Evolutionary conservation across 2,113 vertebrate species (phyloP), one percentile per base, ranked within the genome.

Genomic region (Takifugu bimaculatus): DNA sequence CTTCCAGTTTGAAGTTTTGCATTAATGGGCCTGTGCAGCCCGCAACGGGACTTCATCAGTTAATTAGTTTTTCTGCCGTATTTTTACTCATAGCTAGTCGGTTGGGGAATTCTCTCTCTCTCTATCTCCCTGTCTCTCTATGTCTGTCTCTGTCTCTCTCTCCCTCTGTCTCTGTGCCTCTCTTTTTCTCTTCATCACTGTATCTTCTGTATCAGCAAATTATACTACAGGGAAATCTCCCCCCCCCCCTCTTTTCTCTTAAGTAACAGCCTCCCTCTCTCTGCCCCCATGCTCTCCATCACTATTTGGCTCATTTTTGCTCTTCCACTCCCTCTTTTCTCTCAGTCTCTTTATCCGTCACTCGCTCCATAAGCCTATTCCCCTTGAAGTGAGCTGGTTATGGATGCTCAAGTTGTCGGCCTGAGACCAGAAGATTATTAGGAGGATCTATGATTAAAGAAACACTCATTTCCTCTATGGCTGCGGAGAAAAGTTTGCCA

Each of bases 161-260:
- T 29, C 35, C 2, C 26, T 65, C 11, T 35, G 42, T 64, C 54
- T 57, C 45, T 57, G 10, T 50, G 45, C 26, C 13, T 26, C 49
- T 59, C 20, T 56, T 28, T 60, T 49, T 70, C 70, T 69, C 63
- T 78, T 65, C 75, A 80, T 85, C 67, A 70, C 75, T 74, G 77
- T 88, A 85, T 89, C 68, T 43, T 80, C 75, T 77, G 75, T 78
- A 87, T 87, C 88, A 88, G 84, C 81, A 88, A 78, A 85, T 88
- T 87, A 88, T 84, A 85, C 83, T 76, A 79, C 70, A 58, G 82
- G 80, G 83, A 77, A 77, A 75, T 84, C 45, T 78, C 80, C 77
- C 80, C 85, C 56, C 58, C 7, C 49, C 45, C 13, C 6, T n/a
- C 54, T 48, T 64, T 50, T 42, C 39, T 71, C 79, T 79, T 62